Base-by-base conservation (phyloP, 2,113 vertebrate genomes). In the Eira barbara region DNA sequence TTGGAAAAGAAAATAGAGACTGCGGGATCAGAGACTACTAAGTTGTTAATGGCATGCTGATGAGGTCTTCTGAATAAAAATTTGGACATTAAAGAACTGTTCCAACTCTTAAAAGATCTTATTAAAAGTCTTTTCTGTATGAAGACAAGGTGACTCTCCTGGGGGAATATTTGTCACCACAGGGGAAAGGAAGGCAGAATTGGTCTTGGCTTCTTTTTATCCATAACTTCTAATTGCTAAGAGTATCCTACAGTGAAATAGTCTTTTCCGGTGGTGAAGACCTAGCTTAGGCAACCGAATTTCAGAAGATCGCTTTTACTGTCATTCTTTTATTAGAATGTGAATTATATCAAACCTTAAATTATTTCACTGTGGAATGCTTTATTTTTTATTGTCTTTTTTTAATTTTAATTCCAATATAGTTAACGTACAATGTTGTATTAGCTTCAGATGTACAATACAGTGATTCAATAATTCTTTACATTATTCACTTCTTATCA, bases 311-410 rank as follows among this genome's bases (percentile, higher is more conserved):
- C 76, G 25, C 9, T 29, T 34, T 96, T 87, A 88, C 61, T 47
- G 4, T 7, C 9, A 80, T 84, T 95, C 29, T 20, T 90, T 96
- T 65, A 91, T 88, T 88, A 92, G 92, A 97, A 88, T 69, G 21
- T 86, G 85, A 84, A 61, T 92, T 74, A 42, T 6, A 42, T 31
- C 31, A 74, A 71, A 82, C 23, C 3, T 74, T 79, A 79, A 2
- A 81, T 3, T 17, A 82, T 47, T 87, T 87, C 39, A 27, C 23
- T 49, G 7, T n/a, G 21, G 31, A 45, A 73, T 49, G 6, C 36
- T 82, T 92, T 87, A 27, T 17, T 45, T 74, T 42, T 42, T 45
- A 45, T 76, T 76, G 23, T 45, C n/a, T n/a, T 73, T 73, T 73
- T 27, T 7, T 18, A 2, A 76, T 76, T 45, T 76, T 76, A 45